Conservation (phyloP, 2,113 vertebrate genomes). For the Nannospalax galili region DNA sequence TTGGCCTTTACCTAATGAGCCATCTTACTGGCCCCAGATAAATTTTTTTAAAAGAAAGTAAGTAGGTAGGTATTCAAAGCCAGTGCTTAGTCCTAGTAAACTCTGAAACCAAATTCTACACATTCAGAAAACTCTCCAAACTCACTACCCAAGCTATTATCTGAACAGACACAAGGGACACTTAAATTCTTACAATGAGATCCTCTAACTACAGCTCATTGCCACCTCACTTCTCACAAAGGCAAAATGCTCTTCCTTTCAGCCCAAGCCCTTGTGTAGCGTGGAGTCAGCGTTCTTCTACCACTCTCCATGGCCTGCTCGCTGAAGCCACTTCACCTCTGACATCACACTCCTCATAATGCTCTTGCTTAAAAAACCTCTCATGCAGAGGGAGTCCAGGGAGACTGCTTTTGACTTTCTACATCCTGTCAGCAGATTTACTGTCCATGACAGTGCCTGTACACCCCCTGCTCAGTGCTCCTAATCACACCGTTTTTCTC, state of each 20-base stretch:
- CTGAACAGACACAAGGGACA: not conserved
- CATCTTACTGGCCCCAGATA: not conserved
- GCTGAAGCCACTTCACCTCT: not conserved
- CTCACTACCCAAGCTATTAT: not conserved
- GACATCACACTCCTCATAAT: not conserved
- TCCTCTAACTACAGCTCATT: not conserved
- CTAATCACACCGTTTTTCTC: not conserved
- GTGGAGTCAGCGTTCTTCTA: not conserved
- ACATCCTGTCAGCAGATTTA: not conserved
- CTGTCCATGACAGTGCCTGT: not conserved
- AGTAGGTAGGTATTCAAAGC: not conserved
- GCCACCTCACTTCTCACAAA: not conserved
- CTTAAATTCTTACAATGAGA: not conserved
- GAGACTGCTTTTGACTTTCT: not conserved
- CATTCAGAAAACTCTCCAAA: too few species aligned
- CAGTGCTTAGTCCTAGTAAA: not conserved
- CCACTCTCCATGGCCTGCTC: not conserved
- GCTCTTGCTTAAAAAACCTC: not conserved
- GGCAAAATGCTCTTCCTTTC: not conserved
- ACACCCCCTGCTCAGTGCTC: not conserved
- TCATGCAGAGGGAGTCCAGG: not conserved
- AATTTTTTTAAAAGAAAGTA: not conserved
- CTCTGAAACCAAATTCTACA: constrained; percentile 34
- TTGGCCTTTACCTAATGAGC: not conserved
- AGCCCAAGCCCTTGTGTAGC: not conserved